Conservation (phyloP, 2,797 vertebrate genomes). For the Ptychobarbus kaznakovi region DNA sequence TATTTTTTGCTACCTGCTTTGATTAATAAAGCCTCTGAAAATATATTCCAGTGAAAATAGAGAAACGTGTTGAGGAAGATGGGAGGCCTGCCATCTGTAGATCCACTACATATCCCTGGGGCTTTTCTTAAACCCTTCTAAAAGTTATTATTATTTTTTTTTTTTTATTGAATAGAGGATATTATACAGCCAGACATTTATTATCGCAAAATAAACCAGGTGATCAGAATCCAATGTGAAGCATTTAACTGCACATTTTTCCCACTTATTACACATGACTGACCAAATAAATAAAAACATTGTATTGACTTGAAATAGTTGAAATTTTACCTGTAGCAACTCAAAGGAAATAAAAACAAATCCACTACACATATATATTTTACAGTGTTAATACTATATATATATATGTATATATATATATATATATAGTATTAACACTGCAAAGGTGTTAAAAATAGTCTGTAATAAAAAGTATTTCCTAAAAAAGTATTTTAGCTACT, state of each 20-base stretch:
- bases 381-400: too few relatives aligned
- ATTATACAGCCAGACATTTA: background rate
- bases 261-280: background rate
- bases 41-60: background rate
- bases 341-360: background rate
- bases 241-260: background rate
- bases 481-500: background rate
- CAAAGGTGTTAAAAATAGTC: too few relatives aligned
- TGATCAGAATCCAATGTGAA: background rate
- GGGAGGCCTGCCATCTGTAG: background rate
- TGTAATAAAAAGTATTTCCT: background rate
- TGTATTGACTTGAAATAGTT: background rate
- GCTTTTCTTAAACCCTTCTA: background rate
- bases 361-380: background rate
- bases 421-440: too few relatives aligned
- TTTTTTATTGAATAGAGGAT: background rate
- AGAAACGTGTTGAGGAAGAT: background rate
- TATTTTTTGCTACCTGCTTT: background rate
- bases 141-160: too few relatives aligned
- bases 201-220: background rate
- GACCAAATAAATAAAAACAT: background rate
- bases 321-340: background rate
- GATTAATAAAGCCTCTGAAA: constrained; percentile 7
- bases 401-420: too few relatives aligned
- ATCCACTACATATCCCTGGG: background rate